phyloP scores from a whole-genome alignment of 1,140 invertebrate species.

The Elymnias hypermnestra region DNA sequence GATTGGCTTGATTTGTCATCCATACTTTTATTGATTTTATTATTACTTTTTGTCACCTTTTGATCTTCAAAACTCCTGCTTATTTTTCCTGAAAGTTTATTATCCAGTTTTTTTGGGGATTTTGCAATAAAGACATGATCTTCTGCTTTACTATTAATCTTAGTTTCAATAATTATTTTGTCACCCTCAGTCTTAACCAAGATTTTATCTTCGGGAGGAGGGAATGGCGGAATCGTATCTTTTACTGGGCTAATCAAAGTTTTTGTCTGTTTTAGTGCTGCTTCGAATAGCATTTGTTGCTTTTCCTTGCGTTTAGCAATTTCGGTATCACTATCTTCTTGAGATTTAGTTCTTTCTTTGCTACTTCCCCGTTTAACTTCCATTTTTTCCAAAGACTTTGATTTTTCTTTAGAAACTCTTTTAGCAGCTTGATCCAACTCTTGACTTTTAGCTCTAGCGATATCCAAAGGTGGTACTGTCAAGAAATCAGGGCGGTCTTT shows the following conservation, averaged over 20 bases:
- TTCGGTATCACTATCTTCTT: conserved; percentile 82
- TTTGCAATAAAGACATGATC: conserved; percentile 83
- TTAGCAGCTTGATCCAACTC: conserved; percentile 76
- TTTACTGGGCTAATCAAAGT: conserved; percentile 82
- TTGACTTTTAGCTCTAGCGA: conserved; percentile 80
- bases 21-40: conserved; percentile 78
- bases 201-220: conserved; percentile 81
- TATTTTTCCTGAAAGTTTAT: conserved; percentile 79
- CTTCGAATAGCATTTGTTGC: conserved; percentile 83
- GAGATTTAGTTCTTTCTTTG: conserved; percentile 81
- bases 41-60: conserved; percentile 69
- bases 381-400: conserved; percentile 80
- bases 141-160: conserved; percentile 78
- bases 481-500: conserved; percentile 73
- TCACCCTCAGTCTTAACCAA: conserved; percentile 79
- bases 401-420: conserved; percentile 79
- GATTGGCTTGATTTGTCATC: conserved; percentile 78
- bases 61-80: conserved; percentile 82
- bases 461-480: conserved; percentile 75
- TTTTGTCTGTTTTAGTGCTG: conserved; percentile 82
- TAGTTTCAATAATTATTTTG: conserved; percentile 80
- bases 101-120: conserved; percentile 81
- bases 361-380: conserved; percentile 78
- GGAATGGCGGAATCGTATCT: conserved; percentile 80
- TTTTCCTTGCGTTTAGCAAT: conserved; percentile 82